These are phyloP conservation scores for Pseudeuparius sepicola DNA, from an alignment of 2,888 invertebrate genomes.

Conservation along the genomic window DNA sequence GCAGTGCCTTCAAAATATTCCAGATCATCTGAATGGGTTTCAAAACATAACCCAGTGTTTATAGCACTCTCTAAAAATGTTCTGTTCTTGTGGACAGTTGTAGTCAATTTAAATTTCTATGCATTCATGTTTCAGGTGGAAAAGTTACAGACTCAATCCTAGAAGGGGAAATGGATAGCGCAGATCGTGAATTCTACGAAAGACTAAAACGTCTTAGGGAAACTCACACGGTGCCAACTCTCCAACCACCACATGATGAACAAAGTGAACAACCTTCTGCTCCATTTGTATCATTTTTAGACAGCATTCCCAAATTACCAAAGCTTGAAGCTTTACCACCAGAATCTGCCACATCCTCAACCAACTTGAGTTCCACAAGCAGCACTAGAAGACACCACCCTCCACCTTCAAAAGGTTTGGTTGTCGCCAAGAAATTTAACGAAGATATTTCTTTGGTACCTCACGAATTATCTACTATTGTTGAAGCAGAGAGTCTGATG, in stretches of 20 bases:
- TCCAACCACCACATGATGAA: slow-evolving; percentile 3
- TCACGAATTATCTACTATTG: slow-evolving; percentile 38
- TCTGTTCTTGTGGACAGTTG: too few relatives aligned
- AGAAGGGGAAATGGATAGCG: too few relatives aligned
- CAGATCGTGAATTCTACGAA: slow-evolving; percentile 21
- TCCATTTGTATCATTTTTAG: slow-evolving; percentile 32
- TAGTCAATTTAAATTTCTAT: too few relatives aligned
- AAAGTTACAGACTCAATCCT: too few relatives aligned
- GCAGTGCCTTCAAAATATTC: too few relatives aligned
- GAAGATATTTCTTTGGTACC: slow-evolving; percentile 30
- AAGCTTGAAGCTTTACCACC: slow-evolving; percentile 28
- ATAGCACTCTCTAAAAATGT: too few relatives aligned
- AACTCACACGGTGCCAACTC: slow-evolving; percentile 1
- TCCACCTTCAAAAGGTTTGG: slow-evolving; percentile 34
- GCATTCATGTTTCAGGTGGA: too few relatives aligned
- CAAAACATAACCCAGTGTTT: too few relatives aligned
- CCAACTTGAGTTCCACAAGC: slow-evolving; percentile 1
- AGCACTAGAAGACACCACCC: slow-evolving; percentile 28
- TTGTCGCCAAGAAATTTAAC: slow-evolving; percentile 29
- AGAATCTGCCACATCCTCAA: neutral
- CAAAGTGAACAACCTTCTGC: slow-evolving; percentile 8
- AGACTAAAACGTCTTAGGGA: slow-evolving; percentile 21
- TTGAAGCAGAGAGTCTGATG: slow-evolving; percentile 35
- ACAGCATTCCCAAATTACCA: slow-evolving; percentile 37
- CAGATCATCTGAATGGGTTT: too few relatives aligned